Base-by-base conservation (phyloP, 2,797 vertebrate species). In the Spheniscus humboldti region DNA sequence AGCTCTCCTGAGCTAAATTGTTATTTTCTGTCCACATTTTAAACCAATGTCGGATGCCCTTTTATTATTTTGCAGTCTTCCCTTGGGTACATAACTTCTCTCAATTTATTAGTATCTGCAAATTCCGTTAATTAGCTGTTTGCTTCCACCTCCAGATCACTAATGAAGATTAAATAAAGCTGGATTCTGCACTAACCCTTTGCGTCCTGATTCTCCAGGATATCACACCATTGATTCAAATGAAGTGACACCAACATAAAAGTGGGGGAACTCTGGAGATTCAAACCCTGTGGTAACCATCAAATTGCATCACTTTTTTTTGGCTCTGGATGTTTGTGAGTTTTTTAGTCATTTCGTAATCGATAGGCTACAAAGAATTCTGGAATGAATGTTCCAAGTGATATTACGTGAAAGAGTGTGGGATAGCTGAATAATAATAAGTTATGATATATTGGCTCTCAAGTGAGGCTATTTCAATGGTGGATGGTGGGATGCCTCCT, bases 101-200 rank as follows among this genome's bases (percentile, higher is more conserved):
- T 96, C 90, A 94, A 95, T 96, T 96, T 96, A 96, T 96, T 96
- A 95, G n/a, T 93, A 96, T 96, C 80, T 96, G 88, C 83, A 96
- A 95, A 95, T 96, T 95, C 80, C 0, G 3, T 86, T 97, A 97
- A 97, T 95, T 94, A 96, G 96, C 88, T 93, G 83, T 96, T 96
- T 95, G 88, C 93, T 96, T 95, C 88, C 93, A 85, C 92, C 52
- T 94, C 77, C 93, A 96, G 86, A 96, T 90, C 96, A 67, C 66
- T 97, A 95, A 96, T 88, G 91, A 96, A 96, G 93, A 95, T 95
- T 95, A 92, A 97, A 95, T 94, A 92, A 96, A 93, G 60, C 77
- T 90, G 83, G 43, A 76, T 92, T 86, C 43, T 93, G 48, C 10
- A 20, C 52, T 94, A 95, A 94, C 88, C 88, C 94, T 94, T 94